Evolutionary conservation across 2,797 vertebrate species (phyloP).

Genomic region (Diplodus sargus): DNA sequence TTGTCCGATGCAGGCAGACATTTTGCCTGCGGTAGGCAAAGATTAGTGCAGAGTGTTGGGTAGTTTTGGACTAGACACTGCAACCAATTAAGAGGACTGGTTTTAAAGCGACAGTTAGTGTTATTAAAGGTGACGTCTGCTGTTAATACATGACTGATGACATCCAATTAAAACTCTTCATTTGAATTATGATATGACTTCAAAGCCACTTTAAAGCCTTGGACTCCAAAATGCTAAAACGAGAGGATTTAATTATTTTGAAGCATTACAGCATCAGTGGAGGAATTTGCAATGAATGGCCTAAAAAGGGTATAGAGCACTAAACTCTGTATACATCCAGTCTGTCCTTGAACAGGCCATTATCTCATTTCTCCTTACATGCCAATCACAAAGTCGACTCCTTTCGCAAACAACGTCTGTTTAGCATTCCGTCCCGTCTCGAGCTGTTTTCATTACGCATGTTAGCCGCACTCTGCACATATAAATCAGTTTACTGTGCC

Average conservation of each 20-base stretch:
- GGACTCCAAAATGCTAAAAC: constrained; percentile 42
- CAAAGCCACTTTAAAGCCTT: constrained; percentile 41
- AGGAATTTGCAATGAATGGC: constrained; percentile 34
- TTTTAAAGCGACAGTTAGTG: constrained; percentile 54
- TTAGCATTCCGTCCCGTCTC: constrained; percentile 52
- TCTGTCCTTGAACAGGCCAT: constrained; percentile 37
- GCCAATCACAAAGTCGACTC: constrained; percentile 49
- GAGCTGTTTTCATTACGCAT: constrained; percentile 49
- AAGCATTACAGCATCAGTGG: constrained; percentile 37
- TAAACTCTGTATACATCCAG: constrained; percentile 21
- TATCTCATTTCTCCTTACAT: constrained; percentile 53
- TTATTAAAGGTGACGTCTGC: constrained; percentile 65
- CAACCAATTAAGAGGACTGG: constrained; percentile 49
- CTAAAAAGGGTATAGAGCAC: not conserved
- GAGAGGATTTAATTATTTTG: constrained; percentile 40
- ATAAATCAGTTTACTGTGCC: constrained; percentile 66
- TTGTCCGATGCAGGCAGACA: constrained; percentile 58
- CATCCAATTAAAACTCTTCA: constrained; percentile 60
- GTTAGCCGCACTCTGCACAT: constrained; percentile 53
- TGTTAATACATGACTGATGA: constrained; percentile 56
- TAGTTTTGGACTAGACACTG: constrained; percentile 46
- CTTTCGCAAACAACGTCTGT: constrained; percentile 46
- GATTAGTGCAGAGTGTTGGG: constrained; percentile 56
- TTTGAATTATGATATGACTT: constrained; percentile 55
- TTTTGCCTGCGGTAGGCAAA: constrained; percentile 61